A percentile compares a stretch with the other conserved stretches of the same genome.
Evolutionary conservation across 1,140 invertebrate genomes (phyloP).

Genomic region (Anastatus disparis): DNA sequence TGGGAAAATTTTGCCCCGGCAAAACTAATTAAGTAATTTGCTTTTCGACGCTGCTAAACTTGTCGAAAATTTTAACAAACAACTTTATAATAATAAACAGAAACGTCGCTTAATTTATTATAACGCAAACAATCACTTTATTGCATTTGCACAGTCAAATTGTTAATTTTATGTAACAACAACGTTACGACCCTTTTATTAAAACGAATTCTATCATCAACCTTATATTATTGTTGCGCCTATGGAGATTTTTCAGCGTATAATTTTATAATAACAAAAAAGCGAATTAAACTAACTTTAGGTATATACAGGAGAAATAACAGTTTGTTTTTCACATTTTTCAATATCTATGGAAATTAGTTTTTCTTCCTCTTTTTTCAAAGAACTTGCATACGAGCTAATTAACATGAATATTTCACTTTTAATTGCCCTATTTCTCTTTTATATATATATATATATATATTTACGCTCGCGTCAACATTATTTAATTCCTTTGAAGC

Average conservation of each 20-base stretch:
- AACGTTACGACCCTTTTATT: too few relatives aligned
- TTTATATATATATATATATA: too few relatives aligned
- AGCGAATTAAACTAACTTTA: neutral
- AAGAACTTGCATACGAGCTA: neutral
- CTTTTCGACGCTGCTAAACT: neutral
- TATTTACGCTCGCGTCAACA: too few relatives aligned
- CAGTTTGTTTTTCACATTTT: too few relatives aligned
- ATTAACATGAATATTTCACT: slow-evolving; percentile 6
- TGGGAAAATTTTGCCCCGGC: too few relatives aligned
- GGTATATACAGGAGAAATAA: too few relatives aligned
- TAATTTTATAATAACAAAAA: neutral
- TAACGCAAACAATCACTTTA: slow-evolving; percentile 8
- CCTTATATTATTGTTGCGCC: too few relatives aligned
- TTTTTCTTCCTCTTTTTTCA: neutral
- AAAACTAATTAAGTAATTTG: neutral
- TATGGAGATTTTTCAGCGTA: neutral
- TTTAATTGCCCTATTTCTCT: neutral
- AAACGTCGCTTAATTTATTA: slow-evolving; percentile 8
- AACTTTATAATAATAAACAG: neutral
- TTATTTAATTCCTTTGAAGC: too few relatives aligned
- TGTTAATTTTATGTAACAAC: slow-evolving; percentile 12
- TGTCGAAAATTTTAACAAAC: too few relatives aligned
- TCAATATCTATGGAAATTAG: neutral
- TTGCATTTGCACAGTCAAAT: neutral
- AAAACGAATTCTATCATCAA: neutral